phyloP scores from a whole-genome alignment of 2,888 invertebrate genomes.

The Melieria omissa region DNA sequence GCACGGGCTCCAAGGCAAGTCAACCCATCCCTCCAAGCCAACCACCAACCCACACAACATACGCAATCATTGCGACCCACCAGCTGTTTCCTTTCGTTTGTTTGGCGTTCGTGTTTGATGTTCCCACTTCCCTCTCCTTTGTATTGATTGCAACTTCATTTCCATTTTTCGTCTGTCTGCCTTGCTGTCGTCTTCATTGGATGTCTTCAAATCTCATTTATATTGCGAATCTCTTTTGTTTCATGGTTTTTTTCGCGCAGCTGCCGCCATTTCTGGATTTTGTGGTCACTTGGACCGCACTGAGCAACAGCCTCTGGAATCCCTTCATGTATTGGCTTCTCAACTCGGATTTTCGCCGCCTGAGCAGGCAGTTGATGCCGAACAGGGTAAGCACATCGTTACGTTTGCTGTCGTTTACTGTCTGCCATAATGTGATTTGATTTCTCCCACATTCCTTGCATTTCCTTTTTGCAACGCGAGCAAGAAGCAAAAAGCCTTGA shows the following conservation, averaged over 20 bases:
- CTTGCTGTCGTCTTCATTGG: not conserved
- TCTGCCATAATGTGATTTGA: no score
- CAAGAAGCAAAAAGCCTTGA: no score
- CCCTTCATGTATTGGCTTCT: constrained; percentile 89
- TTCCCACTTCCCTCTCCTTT: not conserved
- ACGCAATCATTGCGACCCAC: no score
- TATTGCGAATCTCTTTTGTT: constrained; percentile 25
- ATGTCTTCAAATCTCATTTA: not conserved
- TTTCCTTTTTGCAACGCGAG: no score
- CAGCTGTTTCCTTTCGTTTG: constrained; percentile 4
- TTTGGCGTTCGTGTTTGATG: not conserved
- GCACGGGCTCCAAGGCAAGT: constrained; percentile 83
- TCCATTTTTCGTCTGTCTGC: not conserved
- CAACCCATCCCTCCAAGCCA: not conserved
- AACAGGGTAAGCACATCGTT: constrained; percentile 73
- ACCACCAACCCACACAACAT: no score
- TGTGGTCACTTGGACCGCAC: constrained; percentile 85
- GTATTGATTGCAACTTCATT: not conserved
- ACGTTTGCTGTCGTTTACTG: no score
- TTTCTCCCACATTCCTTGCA: no score
- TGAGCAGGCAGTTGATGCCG: constrained; percentile 80
- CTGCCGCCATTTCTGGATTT: constrained; percentile 86
- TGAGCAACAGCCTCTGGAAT: constrained; percentile 92
- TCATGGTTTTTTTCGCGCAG: constrained; percentile 61
- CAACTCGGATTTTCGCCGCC: constrained; percentile 85